A percentile compares a stretch with the other conserved stretches of the same genome.
Evolutionary conservation across 2,888 invertebrate genomes (phyloP).

Genomic region (Leptinotarsa haldemani): DNA sequence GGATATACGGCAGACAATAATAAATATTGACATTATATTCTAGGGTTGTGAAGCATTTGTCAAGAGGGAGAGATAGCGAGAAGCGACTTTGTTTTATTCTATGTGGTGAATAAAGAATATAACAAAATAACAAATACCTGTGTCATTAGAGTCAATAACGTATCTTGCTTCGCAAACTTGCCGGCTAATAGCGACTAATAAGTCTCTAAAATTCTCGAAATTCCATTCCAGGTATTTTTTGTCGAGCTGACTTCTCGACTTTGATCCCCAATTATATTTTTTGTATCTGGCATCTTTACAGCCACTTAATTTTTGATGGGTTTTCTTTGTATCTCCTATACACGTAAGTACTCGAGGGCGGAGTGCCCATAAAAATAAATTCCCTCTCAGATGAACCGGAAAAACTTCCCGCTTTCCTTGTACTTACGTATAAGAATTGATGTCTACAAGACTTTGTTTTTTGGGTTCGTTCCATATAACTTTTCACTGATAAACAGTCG

Average conservation of each 20-base stretch:
- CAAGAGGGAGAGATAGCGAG: no score
- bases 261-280: constrained; percentile 1
- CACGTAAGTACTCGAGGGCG: constrained; percentile 18
- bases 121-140: no score
- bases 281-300: neutral
- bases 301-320: neutral
- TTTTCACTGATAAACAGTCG: constrained; percentile 32
- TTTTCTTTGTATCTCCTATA: constrained; percentile 8
- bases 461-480: constrained; percentile 13
- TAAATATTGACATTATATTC: no score
- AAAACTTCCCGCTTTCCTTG: constrained; percentile 24
- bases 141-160: no score
- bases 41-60: no score
- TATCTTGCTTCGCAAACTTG: neutral
- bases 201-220: neutral
- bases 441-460: constrained; percentile 21
- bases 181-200: neutral
- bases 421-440: constrained; percentile 21
- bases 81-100: no score
- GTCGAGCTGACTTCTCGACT: neutral
- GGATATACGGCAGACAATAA: no score
- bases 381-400: constrained; percentile 20
- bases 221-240: neutral
- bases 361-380: constrained; percentile 34
- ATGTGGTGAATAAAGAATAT: no score